These are phyloP conservation scores for Uropetala carovei DNA, from an alignment of 2,888 invertebrate genomes.

Conservation along the genomic window DNA sequence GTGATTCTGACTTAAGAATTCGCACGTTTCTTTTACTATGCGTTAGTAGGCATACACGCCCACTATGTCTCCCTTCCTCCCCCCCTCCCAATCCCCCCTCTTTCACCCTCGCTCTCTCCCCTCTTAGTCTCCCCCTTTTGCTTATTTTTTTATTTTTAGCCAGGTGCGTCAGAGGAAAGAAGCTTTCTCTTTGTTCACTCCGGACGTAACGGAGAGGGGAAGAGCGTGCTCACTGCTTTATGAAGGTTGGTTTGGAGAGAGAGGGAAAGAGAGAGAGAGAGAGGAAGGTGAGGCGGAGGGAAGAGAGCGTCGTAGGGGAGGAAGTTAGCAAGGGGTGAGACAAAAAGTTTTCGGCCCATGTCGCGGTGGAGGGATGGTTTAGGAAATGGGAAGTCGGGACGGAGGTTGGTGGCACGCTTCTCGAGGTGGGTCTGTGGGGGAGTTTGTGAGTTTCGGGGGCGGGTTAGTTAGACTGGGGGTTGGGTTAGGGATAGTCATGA, in stretches of 20 bases:
- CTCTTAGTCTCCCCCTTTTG: not conserved
- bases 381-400: not conserved
- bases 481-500: not conserved
- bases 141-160: slow-evolving; percentile 18
- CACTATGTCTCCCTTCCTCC: not conserved
- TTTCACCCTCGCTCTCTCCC: not conserved
- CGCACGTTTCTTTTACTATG: not conserved
- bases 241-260: too few relatives aligned
- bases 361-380: too few relatives aligned
- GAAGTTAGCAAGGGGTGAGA: not conserved
- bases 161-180: slow-evolving; percentile 50
- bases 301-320: not conserved
- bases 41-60: not conserved
- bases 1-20: not conserved
- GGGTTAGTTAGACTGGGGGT: not conserved
- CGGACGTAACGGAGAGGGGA: not conserved
- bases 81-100: not conserved
- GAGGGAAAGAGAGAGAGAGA: not conserved
- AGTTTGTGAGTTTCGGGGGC: not conserved
- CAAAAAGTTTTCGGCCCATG: too few relatives aligned
- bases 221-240: not conserved
- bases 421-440: not conserved
- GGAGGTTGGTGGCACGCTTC: not conserved
- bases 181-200: slow-evolving; percentile 49
- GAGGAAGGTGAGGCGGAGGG: too few relatives aligned